A percentile compares a stretch with the other conserved stretches of the same genome.
phyloP scores from a whole-genome alignment of 2,888 invertebrate genomes.

The Auanema freiburgensis region DNA sequence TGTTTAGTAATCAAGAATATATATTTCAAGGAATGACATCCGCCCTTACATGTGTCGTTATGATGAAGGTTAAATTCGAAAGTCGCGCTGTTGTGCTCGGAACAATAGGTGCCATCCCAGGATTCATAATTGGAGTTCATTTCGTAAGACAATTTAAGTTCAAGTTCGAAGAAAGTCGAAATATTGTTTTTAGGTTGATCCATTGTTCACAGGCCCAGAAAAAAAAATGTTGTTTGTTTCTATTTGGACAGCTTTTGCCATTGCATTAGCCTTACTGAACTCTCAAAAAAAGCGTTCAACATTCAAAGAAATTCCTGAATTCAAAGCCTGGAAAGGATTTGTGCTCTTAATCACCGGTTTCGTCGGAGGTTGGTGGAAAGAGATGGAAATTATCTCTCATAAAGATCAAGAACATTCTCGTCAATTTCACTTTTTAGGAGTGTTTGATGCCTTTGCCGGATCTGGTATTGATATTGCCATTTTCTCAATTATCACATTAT shows the following conservation, averaged over 20 bases:
- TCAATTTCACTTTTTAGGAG: conserved; percentile 29
- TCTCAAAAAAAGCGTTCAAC: conserved; percentile 52
- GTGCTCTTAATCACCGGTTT: conserved; percentile 60
- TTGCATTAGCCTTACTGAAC: conserved; percentile 63
- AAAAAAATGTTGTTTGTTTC: conserved; percentile 65
- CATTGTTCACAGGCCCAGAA: conserved; percentile 50
- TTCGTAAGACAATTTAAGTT: conserved; percentile 25
- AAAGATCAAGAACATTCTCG: too few species aligned
- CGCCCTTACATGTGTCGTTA: conserved; percentile 61
- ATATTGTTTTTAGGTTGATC: conserved; percentile 44
- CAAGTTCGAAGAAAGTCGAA: too few species aligned
- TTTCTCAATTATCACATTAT: conserved; percentile 59
- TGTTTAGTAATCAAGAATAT: not conserved
- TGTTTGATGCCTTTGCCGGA: conserved; percentile 63
- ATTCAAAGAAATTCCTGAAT: conserved; percentile 51
- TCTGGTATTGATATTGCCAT: conserved; percentile 64
- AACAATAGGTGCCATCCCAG: conserved; percentile 57
- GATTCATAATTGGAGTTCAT: conserved; percentile 60
- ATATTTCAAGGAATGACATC: conserved; percentile 57
- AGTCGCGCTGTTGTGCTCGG: conserved; percentile 56
- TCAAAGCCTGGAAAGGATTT: conserved; percentile 53
- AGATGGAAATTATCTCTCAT: not conserved
- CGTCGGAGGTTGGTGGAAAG: conserved; percentile 51
- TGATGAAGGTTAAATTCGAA: conserved; percentile 60
- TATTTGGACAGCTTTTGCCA: conserved; percentile 64